Evolutionary conservation across 2,113 vertebrate genomes (phyloP).

Genomic region (Athene noctua): DNA sequence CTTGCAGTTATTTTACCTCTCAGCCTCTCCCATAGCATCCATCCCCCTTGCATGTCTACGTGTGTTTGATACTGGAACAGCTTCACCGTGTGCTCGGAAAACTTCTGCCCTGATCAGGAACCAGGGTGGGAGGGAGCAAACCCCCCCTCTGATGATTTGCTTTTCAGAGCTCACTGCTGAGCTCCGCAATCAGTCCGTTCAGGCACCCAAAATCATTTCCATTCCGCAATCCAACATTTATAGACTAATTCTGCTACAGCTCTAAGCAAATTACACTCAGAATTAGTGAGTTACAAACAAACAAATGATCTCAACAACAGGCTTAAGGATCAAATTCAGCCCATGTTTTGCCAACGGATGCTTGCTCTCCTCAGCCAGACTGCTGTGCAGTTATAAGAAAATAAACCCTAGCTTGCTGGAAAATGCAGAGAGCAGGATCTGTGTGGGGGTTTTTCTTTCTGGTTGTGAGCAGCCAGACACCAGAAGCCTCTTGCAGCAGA

Average conservation of each 20-base stretch:
- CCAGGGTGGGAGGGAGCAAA: not conserved
- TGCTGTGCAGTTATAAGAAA: not conserved
- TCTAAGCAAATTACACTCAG: conserved; percentile 13
- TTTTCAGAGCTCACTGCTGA: conserved; percentile 18
- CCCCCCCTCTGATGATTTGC: not conserved
- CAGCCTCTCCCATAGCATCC: not conserved
- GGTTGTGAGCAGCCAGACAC: not conserved
- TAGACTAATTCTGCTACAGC: not conserved
- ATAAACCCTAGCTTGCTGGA: not conserved
- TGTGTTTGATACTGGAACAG: not conserved
- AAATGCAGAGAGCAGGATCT: not conserved
- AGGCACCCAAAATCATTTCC: conserved; percentile 7
- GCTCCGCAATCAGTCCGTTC: not conserved
- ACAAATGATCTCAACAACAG: not conserved
- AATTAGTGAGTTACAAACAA: conserved; percentile 25
- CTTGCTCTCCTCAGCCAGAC: not conserved
- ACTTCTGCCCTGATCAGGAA: not conserved
- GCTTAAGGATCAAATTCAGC: not conserved
- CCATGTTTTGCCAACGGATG: not conserved
- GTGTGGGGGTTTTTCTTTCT: not conserved
- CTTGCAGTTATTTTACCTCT: not conserved
- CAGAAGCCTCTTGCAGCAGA: not conserved
- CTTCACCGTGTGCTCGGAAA: not conserved
- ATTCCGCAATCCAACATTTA: not conserved
- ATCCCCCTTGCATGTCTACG: not conserved